Base-by-base conservation (phyloP, 2,888 invertebrate genomes). In the Koerneria pararmatus region DNA sequence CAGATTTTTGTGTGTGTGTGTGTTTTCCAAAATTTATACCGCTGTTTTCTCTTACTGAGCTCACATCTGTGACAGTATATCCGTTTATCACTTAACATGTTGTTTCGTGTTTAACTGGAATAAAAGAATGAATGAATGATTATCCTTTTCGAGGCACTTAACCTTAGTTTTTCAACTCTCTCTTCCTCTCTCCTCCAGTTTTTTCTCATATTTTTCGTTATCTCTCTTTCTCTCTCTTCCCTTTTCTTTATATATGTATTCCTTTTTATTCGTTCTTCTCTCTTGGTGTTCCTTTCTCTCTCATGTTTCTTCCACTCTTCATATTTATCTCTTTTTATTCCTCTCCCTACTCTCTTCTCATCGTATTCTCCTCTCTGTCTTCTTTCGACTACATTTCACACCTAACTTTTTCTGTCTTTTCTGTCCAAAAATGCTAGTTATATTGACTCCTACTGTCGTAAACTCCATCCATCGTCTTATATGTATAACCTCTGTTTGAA, bases 231-330 rank as follows among this genome's bases (percentile, higher is more conserved):
- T 15, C 8, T 53, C 11, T 53, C 53, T n/a, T 19, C 22, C 8
- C 22, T 15, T 53, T 53, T 19, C 22, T 53, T 19, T n/a, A 22
- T 22, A 15, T 53, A n/a, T 19, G 22, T 53, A 41, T 15, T 41
- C 46, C 46, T 41, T 41, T n/a, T 11, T 41, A 11, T 41, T 11
- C n/a, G 11, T 41, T n/a, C 46, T n/a, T n/a, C 46, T 41, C 46
- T 41, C 46, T n/a, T 41, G n/a, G 46, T 41, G n/a, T 41, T n/a
- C 46, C 46, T n/a, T 41, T 41, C 46, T 15, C n/a, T 41, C 46
- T 15, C 11, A 41, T 41, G n/a, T n/a, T 41, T 41, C 46, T n/a
- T 15, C 46, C 11, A 15, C 11, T 11, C 11, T n/a, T n/a, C 46
- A n/a, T 11, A 41, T 41, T n/a, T 41, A 41, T 15, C 11, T n/a